phyloP scores from a whole-genome alignment of 1,140 invertebrate species.

The Gonioctena quinquepunctata region DNA sequence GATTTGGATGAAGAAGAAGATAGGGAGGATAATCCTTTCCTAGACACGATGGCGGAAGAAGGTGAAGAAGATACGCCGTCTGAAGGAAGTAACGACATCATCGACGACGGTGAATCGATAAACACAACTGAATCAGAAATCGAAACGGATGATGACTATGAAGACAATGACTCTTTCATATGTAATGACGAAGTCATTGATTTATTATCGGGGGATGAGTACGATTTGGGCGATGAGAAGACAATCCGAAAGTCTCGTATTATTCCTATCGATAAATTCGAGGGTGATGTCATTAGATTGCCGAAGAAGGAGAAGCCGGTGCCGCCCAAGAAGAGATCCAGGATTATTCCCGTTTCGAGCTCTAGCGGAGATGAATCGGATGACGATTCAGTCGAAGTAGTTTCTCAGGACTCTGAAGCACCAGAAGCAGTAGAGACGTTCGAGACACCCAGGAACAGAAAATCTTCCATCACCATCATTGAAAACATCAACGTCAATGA shows the following conservation, averaged over 20 bases:
- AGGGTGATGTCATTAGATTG: slow-evolving; percentile 24
- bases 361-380: slow-evolving; percentile 12
- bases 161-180: slow-evolving; percentile 43
- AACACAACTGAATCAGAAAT: slow-evolving; percentile 34
- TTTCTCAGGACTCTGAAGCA: neutral
- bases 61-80: slow-evolving; percentile 46
- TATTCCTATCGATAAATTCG: slow-evolving; percentile 10
- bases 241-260: slow-evolving; percentile 26
- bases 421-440: neutral
- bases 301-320: slow-evolving; percentile 19
- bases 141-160: slow-evolving; percentile 34
- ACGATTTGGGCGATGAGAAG: slow-evolving; percentile 27
- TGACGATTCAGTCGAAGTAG: neutral
- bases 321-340: slow-evolving; percentile 14
- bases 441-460: slow-evolving; percentile 8
- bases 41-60: slow-evolving; percentile 35
- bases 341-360: slow-evolving; percentile 24
- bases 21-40: slow-evolving; percentile 18
- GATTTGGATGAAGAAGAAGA: neutral
- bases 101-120: slow-evolving; percentile 47
- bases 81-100: slow-evolving; percentile 45
- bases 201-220: slow-evolving; percentile 32
- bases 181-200: slow-evolving; percentile 35
- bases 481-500: slow-evolving; percentile 31
- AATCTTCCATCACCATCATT: slow-evolving; percentile 28